Base-by-base conservation (phyloP, 2,113 vertebrate genomes). In the Alosa alosa region DNA sequence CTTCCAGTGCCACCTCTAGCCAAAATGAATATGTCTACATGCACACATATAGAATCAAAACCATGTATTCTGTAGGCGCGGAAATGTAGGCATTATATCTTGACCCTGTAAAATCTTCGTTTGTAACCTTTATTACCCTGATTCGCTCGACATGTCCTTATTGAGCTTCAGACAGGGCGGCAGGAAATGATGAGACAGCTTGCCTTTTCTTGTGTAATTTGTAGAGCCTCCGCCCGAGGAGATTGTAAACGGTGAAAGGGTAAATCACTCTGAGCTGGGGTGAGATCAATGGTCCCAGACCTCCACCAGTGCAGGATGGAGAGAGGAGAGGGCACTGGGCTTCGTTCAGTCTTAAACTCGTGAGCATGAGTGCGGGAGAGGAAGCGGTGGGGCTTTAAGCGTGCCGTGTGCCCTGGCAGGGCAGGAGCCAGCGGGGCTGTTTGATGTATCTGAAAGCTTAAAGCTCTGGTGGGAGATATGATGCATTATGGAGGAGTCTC, bases 201-300 rank as follows among this genome's bases (percentile, higher is more conserved):
- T 41, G 11, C 47, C 18, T 84, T 52, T 44, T 50, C 31, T 31
- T 89, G 49, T 82, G 52, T 49, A 83, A 85, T 89, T 86, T 86
- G 46, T 52, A 81, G 68, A 55, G 60, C n/a, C 57, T 83, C 36
- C 25, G 86, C 88, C 84, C 89, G 85, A 82, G 85, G 89, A 86
- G 86, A 83, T 55, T 82, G 55, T 68, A 87, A 87, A 57, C 86
- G 68, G 83, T 85, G 83, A 20, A 75, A 88, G 84, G 82, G 88
- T 87, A 88, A 85, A 92, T 86, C 85, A 89, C 82, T 78, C 82
- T 82, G 82, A 75, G 57, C 22, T 84, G 86, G 55, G 31, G 57
- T 20, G 82, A 36, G 64, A 57, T 88, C 49, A 60, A 84, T 72
- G 41, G 41, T 1, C 31, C 41, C 44, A 84, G 64, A 10, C 57